Base-by-base conservation (phyloP, 2,797 vertebrate species). In the Sardinella longiceps region DNA sequence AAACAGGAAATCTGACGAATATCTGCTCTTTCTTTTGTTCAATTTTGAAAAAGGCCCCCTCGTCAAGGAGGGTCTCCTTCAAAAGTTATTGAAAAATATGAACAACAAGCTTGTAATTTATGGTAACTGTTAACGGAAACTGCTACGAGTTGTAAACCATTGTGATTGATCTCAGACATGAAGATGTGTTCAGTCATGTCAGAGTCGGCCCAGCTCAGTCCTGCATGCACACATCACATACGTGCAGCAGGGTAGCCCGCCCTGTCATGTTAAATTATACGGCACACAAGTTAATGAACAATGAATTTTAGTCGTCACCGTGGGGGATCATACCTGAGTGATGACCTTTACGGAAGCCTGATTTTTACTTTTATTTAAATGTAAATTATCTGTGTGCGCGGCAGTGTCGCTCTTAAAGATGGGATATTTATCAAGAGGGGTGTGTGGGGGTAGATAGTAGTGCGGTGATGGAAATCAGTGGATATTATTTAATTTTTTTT, bases 321-420 rank as follows among this genome's bases (percentile, higher is more conserved):
- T 30, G 86, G 83, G 70, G 63, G 90, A 93, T 90, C 89, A 91
- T 89, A 92, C 92, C 92, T 92, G 91, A 94, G 92, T 94, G 93
- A 95, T 91, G 93, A 94, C 94, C 93, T 94, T 94, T 95, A 95
- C 92, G 93, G 92, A 92, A 92, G 90, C 93, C 94, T 93, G 93
- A 94, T 92, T 95, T 93, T 91, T 91, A 92, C 90, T 93, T 92
- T 92, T 94, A 92, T 92, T 94, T 94, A 94, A 56, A 60, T 93
- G 93, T 94, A 93, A 93, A 93, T 95, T 92, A 93, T 90, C 90
- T 92, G 90, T 91, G 91, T 91, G 90, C 91, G 91, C 91, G 92
- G 89, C 33, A 92, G 91, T 89, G 90, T 82, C 30, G 37, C 66
- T 60, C 20, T 84, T 92, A 91, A 89, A 80, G 90, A 89, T 90